Evolutionary conservation across 2,797 vertebrate genomes (phyloP), one percentile per base, ranked within the genome.

Genomic region (Phoxinus dragarum): DNA sequence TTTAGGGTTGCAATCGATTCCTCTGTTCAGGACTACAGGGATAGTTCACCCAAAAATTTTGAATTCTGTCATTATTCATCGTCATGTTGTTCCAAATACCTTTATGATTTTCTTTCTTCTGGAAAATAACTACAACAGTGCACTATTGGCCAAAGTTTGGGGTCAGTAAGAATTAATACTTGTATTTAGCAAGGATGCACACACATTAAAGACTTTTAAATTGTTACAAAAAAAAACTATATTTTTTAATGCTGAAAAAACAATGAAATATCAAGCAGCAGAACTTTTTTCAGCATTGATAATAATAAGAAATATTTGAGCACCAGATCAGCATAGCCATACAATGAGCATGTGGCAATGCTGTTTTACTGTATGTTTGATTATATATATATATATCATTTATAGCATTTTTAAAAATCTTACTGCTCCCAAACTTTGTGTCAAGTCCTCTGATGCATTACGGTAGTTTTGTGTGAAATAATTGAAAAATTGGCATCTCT

Each of bases 81-180:
- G 3, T 44, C 56, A 64, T 79, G 76, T 79, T 64, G 56, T 79
- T 78, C 1, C 16, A 78, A 78, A 42, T 2, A n/a, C 76, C 8
- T 14, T 11, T 36, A 14, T 10, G 38, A 64, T 21, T 61, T 44
- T 0, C 4, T 52, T 69, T 81, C 31, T 36, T 69, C 31, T 61
- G n/a, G 31, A 42, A 31, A 61, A 31, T 0, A 17, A 40, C 34
- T 76, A 59, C 6, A 77, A 16, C 54, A 1, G 5, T 31, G 19
- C n/a, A 12, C 56, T 44, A 27, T 27, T 19, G 16, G 10, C 44
- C 10, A 12, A 19, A 12, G 2, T 79, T 44, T 44, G 16, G 76
- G 16, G 40, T 44, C 56, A 59, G 36, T 10, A 34, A 3, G 10
- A 75, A 54, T 54, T 17, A 49, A 31, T 23, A 12, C 17, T 75